Percentiles rank a stretch among this genome's conserved stretches.
phyloP scores from a whole-genome alignment of 2,797 vertebrate species.

The Acanthiza pusilla region DNA sequence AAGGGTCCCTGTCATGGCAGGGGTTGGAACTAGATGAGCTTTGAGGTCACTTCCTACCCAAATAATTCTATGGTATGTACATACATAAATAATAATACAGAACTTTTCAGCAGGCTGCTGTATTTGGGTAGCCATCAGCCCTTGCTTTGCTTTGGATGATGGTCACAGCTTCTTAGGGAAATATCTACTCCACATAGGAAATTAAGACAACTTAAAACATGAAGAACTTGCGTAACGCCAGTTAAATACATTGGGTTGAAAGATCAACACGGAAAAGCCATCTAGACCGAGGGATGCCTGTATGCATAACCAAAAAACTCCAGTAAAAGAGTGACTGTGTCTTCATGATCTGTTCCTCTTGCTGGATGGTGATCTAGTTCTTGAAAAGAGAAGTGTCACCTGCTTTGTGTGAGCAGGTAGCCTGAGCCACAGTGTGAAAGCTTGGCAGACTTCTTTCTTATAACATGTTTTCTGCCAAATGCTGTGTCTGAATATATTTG shows the following conservation, averaged over 20 bases:
- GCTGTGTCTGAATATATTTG: neutral
- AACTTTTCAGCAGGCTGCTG: neutral
- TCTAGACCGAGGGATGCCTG: neutral
- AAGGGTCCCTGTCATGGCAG: neutral
- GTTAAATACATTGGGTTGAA: neutral
- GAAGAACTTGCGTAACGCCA: neutral
- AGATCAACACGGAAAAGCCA: neutral
- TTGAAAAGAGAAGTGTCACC: neutral
- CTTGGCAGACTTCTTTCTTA: neutral
- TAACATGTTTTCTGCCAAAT: neutral
- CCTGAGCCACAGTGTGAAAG: neutral
- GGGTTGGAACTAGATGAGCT: neutral
- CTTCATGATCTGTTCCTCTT: neutral
- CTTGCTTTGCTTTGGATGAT: neutral
- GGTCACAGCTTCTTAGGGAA: neutral
- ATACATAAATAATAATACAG: neutral
- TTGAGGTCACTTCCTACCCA: neutral
- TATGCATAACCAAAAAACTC: rapidly evolving
- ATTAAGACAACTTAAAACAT: neutral
- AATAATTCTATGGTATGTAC: neutral
- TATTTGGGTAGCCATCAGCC: neutral
- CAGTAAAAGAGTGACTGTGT: neutral
- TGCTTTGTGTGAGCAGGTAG: neutral
- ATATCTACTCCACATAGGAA: neutral
- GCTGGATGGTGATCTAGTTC: neutral